Evolutionary conservation across 2,797 vertebrate genomes (phyloP), one percentile per base, ranked within the genome.

Genomic region (Spizella passerina): DNA sequence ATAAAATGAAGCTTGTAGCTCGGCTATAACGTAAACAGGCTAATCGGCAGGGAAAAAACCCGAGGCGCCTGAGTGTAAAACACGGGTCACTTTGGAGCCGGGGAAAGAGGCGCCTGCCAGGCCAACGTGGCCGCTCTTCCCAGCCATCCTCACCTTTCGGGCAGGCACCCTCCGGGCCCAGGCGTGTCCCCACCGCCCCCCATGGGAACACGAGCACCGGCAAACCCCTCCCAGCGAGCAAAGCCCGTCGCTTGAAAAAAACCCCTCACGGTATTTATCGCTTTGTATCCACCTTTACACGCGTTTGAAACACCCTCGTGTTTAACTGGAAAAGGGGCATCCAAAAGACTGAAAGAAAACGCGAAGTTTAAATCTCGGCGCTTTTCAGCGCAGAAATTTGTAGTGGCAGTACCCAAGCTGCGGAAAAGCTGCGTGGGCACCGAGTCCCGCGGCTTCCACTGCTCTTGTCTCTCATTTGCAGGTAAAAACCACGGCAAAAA

Each of bases 1-100:
- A 96, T 84, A 94, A 94, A 96, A 92, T 43, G 17, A 91, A 92
- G 73, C 18, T 68, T 55, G 84, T 82, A 86, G 66, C 63, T 59
- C 27, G 59, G 39, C 34, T 79, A 53, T 82, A 95, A 88, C 82
- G 61, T 79, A 82, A 94, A 95, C 91, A 91, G 59, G 63, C 70
- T 95, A 86, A 82, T 91, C 70, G 68, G 70, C 8, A 39, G 46
- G 20, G 24, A 30, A 81, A 86, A 81, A 64, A 81, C 3, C 4
- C 47, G 24, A 93, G 94, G 82, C 72, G 92, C 76, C 95, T 87
- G 71, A 85, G 50, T 61, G 94, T 70, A 90, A 88, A 87, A 61
- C 49, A 32, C 23, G 21, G 91, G 94, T 79, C 92, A 39, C 34
- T 94, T 81, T 55, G 9, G 55, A 97, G 86, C 71, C 85, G 34